Base-by-base conservation (phyloP, 1,140 invertebrate genomes). In the Drosophila pandora region DNA sequence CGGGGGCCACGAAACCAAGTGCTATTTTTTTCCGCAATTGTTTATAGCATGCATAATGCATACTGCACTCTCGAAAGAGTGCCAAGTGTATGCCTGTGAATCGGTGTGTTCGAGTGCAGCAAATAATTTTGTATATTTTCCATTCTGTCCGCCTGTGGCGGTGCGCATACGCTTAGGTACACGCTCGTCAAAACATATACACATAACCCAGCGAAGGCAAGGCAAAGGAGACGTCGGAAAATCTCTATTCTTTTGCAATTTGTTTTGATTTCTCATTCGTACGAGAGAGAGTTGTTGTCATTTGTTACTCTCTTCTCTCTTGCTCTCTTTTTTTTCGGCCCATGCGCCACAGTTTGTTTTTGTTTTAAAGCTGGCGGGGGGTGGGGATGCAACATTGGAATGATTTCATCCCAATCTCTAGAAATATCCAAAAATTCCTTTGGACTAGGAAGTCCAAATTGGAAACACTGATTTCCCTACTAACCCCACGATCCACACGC, bases 101-200 rank as follows among this genome's bases (percentile, higher is more conserved):
- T 25, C 41, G 22, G 56, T 71, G 43, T 53, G 60, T 80, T 54
- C 63, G 43, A 81, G 62, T 85, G 79, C 69, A 75, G 65, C 74
- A 88, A 85, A 88, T 88, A 63, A 78, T 64, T 77, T 78, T 82
- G 79, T 81, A 77, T 87, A 80, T 73, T 73, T 72, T 79, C 76
- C 79, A 76, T 74, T 74, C 70, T 17, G 17, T 17, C 37, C 34
- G 69, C 57, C 61, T 73, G 69, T 73, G 69, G 67, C 70, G 82
- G 78, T 79, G 83, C 83, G 83, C 83, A 83, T 83, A 79, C 83
- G 79, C 83, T 88, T 70, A 81, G 76, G 87, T 90, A 90, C 87
- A 90, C 75, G 87, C 87, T 90, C 87, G 87, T 90, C 87, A 90
- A 90, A 90, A 90, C 87, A 85, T 90, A 89, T 78, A 83, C 79